These are phyloP conservation scores for Amphilophus citrinellus DNA, from an alignment of 2,113 vertebrate genomes.

Conservation along the genomic window DNA sequence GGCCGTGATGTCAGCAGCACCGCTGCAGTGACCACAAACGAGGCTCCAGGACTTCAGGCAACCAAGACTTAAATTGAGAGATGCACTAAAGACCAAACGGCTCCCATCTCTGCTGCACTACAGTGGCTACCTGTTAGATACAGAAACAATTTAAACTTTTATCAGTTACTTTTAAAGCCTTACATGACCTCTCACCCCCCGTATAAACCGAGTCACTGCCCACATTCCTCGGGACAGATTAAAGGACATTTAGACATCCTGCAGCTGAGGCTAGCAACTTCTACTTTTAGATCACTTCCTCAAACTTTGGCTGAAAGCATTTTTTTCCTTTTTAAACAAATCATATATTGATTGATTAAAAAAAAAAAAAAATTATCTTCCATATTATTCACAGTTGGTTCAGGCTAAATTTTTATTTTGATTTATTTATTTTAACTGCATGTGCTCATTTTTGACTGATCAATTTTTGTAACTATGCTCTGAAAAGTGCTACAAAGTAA, in stretches of 20 bases:
- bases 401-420: too few species aligned
- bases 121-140: neutral
- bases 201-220: neutral
- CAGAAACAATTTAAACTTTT: neutral
- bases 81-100: neutral
- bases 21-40: neutral
- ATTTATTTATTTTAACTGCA: too few species aligned
- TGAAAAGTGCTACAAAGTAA: neutral
- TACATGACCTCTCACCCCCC: neutral
- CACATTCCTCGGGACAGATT: neutral
- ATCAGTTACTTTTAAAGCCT: neutral
- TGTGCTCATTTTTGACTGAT: too few species aligned
- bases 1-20: neutral
- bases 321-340: neutral
- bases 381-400: too few species aligned
- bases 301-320: neutral
- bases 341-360: too few species aligned
- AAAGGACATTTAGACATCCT: neutral
- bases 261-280: neutral
- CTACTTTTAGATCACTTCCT: neutral
- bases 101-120: neutral
- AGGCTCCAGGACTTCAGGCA: fast-evolving
- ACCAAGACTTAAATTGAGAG: fast-evolving
- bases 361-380: too few species aligned
- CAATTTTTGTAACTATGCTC: too few species aligned